phyloP scores from a whole-genome alignment of 2,797 vertebrate species.

The Liasis olivaceus region DNA sequence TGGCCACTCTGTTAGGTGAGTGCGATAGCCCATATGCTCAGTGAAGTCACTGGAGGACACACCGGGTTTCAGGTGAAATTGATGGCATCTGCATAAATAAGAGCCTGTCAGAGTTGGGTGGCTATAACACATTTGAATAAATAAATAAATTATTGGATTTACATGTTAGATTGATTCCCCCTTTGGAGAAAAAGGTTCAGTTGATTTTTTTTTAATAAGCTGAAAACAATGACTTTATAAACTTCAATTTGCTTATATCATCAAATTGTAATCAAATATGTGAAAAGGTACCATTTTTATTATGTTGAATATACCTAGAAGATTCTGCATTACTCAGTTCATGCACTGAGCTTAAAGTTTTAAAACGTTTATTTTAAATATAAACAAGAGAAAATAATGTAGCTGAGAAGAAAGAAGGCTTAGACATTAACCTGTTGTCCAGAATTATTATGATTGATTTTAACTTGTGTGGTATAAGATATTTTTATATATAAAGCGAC shows the following conservation, averaged over 20 bases:
- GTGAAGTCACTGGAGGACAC: neutral
- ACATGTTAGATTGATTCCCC: neutral
- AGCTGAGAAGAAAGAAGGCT: neutral
- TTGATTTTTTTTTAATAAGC: slow-evolving; percentile 15
- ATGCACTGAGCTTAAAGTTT: slow-evolving; percentile 41
- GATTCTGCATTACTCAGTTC: slow-evolving; percentile 52
- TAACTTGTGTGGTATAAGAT: slow-evolving; percentile 69
- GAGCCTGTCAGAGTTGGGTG: neutral
- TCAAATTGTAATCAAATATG: slow-evolving; percentile 27
- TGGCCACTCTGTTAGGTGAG: neutral
- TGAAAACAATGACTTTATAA: neutral
- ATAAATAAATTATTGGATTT: neutral
- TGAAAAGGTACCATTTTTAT: slow-evolving; percentile 55
- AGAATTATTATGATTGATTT: slow-evolving; percentile 47
- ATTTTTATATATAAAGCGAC: slow-evolving; percentile 72
- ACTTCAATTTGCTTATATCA: neutral
- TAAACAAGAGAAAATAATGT: slow-evolving; percentile 44
- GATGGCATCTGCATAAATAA: neutral
- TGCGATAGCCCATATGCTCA: neutral
- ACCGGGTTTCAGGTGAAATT: neutral
- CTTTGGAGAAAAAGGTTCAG: neutral
- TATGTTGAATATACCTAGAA: slow-evolving; percentile 41
- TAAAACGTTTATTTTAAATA: slow-evolving; percentile 38
- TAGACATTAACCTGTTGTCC: slow-evolving; percentile 22
- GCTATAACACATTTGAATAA: neutral